Base-by-base conservation (phyloP, 2,797 vertebrate genomes). In the Microcaecilia unicolor region DNA sequence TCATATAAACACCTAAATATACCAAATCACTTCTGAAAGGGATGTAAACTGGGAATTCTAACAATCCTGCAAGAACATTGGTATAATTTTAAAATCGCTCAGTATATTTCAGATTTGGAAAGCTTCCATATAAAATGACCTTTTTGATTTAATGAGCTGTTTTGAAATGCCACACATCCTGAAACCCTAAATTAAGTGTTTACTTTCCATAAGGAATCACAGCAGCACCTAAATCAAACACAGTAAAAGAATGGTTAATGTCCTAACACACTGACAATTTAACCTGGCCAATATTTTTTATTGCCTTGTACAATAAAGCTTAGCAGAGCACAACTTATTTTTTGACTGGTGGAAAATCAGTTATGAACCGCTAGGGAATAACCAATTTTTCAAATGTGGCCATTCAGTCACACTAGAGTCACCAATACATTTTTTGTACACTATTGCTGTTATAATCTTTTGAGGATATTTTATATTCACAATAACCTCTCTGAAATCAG, bases 251-350 rank as follows among this genome's bases (percentile, higher is more conserved):
- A 78, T 72, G 74, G 80, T 79, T 82, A 83, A 79, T 69, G 74
- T 74, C 66, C 58, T 74, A 75, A 75, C 73, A 72, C 44, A 40
- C 78, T 69, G 80, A 76, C 79, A 75, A 74, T 80, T 83, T 83
- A 81, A 83, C 81, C 83, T 78, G 78, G 80, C 81, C 83, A 79
- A 78, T 80, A 79, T 81, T 84, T n/a, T 85, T 85, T 84, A 85
- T 82, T 77, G 81, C 81, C 74, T 79, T 74, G 75, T 80, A 74
- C 79, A 70, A 81, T 84, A 84, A 85, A 85, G 71, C 79, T n/a
- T 83, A 84, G 80, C 83, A 71, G 83, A 83, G 80, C 83, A 82
- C 75, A 81, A 81, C 83, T 82, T 80, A 81, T 76, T 76, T 81
- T 74, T 78, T 79, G 76, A 79, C 83, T 80, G 79, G 77, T 82